These are phyloP conservation scores for Daphoenositta chrysoptera DNA, from an alignment of 2,113 vertebrate species.

Conservation along the genomic window DNA sequence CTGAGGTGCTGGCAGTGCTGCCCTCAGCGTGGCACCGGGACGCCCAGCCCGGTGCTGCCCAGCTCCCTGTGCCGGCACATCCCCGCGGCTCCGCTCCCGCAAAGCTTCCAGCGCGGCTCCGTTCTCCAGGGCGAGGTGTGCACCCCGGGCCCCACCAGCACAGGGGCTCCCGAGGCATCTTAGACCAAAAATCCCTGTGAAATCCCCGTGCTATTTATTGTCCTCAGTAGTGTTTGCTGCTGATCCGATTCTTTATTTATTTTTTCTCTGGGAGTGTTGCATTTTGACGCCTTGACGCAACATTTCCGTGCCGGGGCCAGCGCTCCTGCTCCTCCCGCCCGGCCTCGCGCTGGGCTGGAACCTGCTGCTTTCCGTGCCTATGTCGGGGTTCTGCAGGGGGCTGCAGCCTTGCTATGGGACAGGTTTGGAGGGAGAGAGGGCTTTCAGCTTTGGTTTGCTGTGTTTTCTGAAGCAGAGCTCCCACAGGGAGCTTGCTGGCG, in stretches of 20 bases:
- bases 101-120: not conserved
- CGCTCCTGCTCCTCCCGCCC: not conserved
- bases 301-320: accelerated
- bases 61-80: not conserved
- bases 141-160: accelerated
- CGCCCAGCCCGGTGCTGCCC: not conserved
- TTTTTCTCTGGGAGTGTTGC: not conserved
- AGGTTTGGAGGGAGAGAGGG: not conserved
- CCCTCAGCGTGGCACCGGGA: not conserved
- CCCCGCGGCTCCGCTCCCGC: accelerated
- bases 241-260: not conserved
- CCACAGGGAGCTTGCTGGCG: not conserved
- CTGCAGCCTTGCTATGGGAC: not conserved
- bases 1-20: not conserved
- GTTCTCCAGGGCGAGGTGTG: not conserved
- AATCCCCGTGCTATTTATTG: not conserved
- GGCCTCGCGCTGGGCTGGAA: accelerated
- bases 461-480: not conserved
- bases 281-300: not conserved
- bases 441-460: not conserved
- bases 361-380: not conserved
- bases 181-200: conserved; percentile 53
- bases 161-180: not conserved
- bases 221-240: not conserved
- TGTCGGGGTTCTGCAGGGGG: not conserved